Conservation (phyloP, 2,888 invertebrate species). For the Incurvaria masculella region DNA sequence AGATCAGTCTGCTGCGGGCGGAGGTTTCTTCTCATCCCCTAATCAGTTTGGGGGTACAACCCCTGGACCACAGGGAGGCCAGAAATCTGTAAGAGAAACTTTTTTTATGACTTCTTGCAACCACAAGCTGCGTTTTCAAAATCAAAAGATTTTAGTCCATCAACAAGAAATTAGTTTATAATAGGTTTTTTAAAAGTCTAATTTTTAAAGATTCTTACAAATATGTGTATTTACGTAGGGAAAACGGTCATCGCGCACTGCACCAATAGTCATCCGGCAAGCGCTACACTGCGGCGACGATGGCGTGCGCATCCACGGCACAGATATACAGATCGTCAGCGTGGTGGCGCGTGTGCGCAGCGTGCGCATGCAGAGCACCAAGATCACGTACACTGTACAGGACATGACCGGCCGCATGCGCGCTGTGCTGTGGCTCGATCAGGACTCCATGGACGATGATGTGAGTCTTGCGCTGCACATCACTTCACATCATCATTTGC, state of each 20-base stretch:
- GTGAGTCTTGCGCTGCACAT: too few relatives aligned
- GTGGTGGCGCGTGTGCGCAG: conserved; percentile 42
- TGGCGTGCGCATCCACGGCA: conserved; percentile 51
- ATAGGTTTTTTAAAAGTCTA: background rate
- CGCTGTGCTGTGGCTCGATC: conserved; percentile 48
- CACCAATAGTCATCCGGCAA: conserved; percentile 48
- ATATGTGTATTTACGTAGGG: conserved; percentile 28
- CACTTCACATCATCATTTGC: too few relatives aligned
- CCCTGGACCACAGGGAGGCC: conserved; percentile 33
- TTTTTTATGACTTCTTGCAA: background rate
- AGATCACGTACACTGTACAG: conserved; percentile 50
- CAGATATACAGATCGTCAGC: conserved; percentile 46
- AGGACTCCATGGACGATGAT: conserved; percentile 49
- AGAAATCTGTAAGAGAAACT: conserved; percentile 32
- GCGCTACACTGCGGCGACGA: conserved; percentile 47
- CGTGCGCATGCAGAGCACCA: conserved; percentile 46
- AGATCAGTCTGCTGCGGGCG: conserved; percentile 48
- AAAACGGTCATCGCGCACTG: conserved; percentile 43
- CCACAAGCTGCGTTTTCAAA: too few relatives aligned
- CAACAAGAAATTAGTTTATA: background rate
- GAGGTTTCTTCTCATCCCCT: conserved; percentile 47
- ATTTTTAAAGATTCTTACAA: background rate
- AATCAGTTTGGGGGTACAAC: conserved; percentile 46
- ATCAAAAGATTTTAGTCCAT: too few relatives aligned
- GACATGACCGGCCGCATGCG: conserved; percentile 51